Evolutionary conservation across 2,888 invertebrate species (phyloP).

Genomic region (Griposia aprilina): DNA sequence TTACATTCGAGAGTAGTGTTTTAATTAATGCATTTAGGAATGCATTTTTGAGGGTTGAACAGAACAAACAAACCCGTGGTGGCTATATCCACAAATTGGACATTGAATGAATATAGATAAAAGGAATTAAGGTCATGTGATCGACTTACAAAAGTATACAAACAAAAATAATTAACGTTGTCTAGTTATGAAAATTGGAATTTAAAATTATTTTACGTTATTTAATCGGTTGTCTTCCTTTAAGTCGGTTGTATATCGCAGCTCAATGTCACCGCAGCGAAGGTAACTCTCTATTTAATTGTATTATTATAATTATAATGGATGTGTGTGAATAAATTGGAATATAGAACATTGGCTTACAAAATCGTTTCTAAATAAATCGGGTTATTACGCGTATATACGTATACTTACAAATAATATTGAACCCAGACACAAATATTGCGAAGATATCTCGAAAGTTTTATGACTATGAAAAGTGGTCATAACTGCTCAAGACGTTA

Average conservation of each 20-base stretch:
- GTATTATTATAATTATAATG: slow-evolving; percentile 7
- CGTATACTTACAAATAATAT: slow-evolving; percentile 1
- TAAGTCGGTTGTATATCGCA: slow-evolving; percentile 50
- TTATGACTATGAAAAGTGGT: not conserved
- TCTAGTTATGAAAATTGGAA: slow-evolving; percentile 35
- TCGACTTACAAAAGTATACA: slow-evolving; percentile 43
- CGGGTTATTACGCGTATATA: not conserved
- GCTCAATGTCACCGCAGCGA: slow-evolving; percentile 55
- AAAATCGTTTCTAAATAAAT: not conserved
- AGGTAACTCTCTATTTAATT: slow-evolving; percentile 8
- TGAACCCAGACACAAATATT: not conserved
- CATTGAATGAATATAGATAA: not conserved
- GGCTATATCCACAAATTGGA: not conserved
- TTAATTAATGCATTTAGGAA: slow-evolving; percentile 1
- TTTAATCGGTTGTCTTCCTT: slow-evolving; percentile 48
- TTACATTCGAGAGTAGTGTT: slow-evolving; percentile 9
- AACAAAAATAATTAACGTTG: slow-evolving; percentile 28
- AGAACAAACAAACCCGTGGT: not conserved
- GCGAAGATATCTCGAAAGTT: not conserved
- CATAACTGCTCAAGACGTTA: not conserved
- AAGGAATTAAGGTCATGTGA: slow-evolving; percentile 13
- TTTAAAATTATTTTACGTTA: slow-evolving; percentile 19
- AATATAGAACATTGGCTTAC: not conserved
- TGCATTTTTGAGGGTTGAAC: slow-evolving; percentile 16
- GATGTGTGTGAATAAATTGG: not conserved